These are phyloP conservation scores for Calephelis nemesis DNA, from an alignment of 1,140 invertebrate species.

Conservation along the genomic window DNA sequence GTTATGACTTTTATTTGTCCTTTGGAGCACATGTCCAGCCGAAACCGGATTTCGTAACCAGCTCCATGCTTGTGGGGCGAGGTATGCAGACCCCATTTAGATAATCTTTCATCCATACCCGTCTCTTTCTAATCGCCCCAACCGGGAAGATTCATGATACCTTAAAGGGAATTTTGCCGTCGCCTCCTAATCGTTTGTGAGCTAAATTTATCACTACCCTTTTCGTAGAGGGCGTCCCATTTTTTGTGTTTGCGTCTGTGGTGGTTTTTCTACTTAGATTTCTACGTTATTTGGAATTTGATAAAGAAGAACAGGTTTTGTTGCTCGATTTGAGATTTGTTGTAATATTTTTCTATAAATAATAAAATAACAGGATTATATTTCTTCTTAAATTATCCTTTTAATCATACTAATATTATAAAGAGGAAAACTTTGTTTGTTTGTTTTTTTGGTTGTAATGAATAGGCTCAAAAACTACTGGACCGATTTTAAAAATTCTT, in stretches of 20 bases:
- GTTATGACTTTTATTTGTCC: conserved; percentile 69
- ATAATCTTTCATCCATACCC: conserved; percentile 57
- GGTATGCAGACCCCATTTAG: conserved; percentile 52
- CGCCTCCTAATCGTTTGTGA: conserved; percentile 60
- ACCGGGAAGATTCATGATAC: conserved; percentile 58
- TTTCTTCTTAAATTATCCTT: no score
- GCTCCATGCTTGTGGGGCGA: conserved; percentile 35
- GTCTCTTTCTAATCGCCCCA: conserved; percentile 64
- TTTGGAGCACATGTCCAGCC: conserved; percentile 38
- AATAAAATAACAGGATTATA: no score
- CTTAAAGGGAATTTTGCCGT: conserved; percentile 65
- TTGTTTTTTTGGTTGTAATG: no score
- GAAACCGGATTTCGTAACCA: conserved; percentile 45
- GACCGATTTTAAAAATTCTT: no score
- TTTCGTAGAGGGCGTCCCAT: conserved; percentile 46
- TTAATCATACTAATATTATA: no score
- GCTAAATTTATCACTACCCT: conserved; percentile 67
- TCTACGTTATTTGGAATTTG: not conserved
- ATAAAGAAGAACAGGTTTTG: no score
- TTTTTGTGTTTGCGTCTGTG: conserved; percentile 24
- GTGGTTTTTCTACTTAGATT: conserved; percentile 26
- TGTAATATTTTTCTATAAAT: no score
- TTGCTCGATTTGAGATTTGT: no score
- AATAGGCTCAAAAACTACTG: no score
- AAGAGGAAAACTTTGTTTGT: no score